Base-by-base conservation (phyloP, 2,797 vertebrate species). In the Anolis apletophallus region DNA sequence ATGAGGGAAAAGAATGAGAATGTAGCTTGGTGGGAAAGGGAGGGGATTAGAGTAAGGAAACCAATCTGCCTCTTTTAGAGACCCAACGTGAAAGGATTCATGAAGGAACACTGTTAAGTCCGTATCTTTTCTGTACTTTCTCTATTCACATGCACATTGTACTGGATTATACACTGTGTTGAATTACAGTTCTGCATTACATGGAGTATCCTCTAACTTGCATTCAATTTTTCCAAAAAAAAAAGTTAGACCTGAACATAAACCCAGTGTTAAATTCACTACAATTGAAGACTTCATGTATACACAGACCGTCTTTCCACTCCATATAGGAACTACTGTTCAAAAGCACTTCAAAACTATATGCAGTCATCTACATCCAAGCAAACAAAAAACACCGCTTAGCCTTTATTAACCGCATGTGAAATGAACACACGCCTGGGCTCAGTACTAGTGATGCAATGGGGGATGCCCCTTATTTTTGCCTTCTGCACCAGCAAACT, bases 271-370 rank as follows among this genome's bases (percentile, higher is more conserved):
- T 11, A 82, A 32, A 78, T 9, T 13, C 1, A 85, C 11, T 69
- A 55, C 54, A 89, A 74, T 78, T 64, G 75, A 72, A 80, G 13
- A 69, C 68, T 64, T 89, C 87, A 81, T 9, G 67, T 59, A 72
- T 36, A 73, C 74, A 67, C 57, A 14, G 79, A 87, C 85, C 0
- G 1, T 19, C 75, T 80, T 55, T 89, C 57, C 59, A 80, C 79
- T 80, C 85, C 88, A 81, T 2, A 83, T 32, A 13, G 69, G 78
- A 40, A 90, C 40, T 76, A 76, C 83, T 89, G 26, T 16, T 6
- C 71, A 87, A 84, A 77, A 88, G 36, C 64, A 67, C 80, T 50
- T 57, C 71, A 89, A 91, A 94, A 67, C 73, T 89, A 84, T 87
- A 90, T 79, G 85, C 34, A 84, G 12, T 55, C 21, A 89, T 64